Evolutionary conservation across 1,140 invertebrate species (phyloP).

Genomic region (Atta texana): DNA sequence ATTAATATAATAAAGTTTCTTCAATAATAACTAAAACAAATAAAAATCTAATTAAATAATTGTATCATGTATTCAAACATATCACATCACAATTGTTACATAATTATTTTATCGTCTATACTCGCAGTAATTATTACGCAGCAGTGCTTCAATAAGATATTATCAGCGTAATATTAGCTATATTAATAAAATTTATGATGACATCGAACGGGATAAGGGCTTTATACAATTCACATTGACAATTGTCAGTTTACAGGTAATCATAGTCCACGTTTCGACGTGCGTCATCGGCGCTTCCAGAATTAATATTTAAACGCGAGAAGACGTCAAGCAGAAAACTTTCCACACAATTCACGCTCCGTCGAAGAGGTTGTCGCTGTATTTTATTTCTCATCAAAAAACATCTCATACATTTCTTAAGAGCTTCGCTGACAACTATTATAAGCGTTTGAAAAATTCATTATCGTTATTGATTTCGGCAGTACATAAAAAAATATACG

Average conservation of each 20-base stretch:
- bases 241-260: conserved; percentile 22
- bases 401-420: conserved; percentile 24
- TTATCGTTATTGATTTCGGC: not conserved
- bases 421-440: not conserved
- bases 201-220: not conserved
- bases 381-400: conserved; percentile 40
- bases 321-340: conserved; percentile 35
- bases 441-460: conserved; percentile 5
- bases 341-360: conserved; percentile 27
- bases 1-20: not conserved
- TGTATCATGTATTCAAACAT: not conserved
- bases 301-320: conserved; percentile 54
- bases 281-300: conserved; percentile 49
- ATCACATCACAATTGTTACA: conserved; percentile 1
- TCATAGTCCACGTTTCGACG: conserved; percentile 40
- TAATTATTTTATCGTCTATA: conserved; percentile 15
- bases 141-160: not conserved
- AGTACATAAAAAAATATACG: not conserved
- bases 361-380: conserved; percentile 22
- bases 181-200: conserved; percentile 35
- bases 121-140: not conserved
- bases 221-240: conserved; percentile 34
- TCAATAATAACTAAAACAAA: not conserved
- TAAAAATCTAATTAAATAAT: not conserved
- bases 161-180: conserved; percentile 4